Percentiles rank a stretch among this genome's conserved stretches.
These are phyloP conservation scores for Chlorospingus flavigularis DNA, from an alignment of 2,797 vertebrate species.

Conservation along the genomic window DNA sequence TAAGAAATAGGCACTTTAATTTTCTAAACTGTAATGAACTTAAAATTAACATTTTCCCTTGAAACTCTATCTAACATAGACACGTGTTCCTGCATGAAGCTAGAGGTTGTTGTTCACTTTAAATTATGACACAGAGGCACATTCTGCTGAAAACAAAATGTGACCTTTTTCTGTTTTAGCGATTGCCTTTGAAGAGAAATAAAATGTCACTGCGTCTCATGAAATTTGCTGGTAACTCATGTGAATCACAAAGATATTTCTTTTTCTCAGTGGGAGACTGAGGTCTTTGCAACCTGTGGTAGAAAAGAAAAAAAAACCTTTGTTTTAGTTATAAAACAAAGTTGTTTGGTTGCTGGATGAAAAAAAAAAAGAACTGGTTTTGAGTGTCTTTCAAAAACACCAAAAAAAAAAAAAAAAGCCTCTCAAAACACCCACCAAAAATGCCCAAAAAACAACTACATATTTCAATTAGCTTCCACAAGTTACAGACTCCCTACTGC, in stretches of 20 bases:
- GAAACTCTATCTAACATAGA: neutral
- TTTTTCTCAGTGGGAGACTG: neutral
- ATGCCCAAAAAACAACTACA: neutral
- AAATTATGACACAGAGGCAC: neutral
- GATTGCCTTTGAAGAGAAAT: conserved; percentile 1
- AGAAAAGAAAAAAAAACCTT: neutral
- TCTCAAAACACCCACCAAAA: neutral
- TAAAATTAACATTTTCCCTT: neutral
- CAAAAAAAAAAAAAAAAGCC: neutral
- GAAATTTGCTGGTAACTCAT: neutral
- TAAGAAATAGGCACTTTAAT: neutral
- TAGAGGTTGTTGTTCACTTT: neutral
- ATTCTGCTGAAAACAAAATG: neutral
- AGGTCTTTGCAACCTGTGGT: neutral
- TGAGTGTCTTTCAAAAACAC: neutral
- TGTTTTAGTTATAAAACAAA: neutral
- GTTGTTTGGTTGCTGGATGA: neutral
- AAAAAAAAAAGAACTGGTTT: neutral
- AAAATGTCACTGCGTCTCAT: neutral
- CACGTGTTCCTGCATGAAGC: neutral
- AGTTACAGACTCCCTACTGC: neutral
- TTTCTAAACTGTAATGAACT: neutral
- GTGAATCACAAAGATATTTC: neutral
- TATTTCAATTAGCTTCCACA: neutral
- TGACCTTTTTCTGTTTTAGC: conserved; percentile 33